phyloP scores from a whole-genome alignment of 92 coral and sea anemone genomes.

The Porites divaricata region DNA sequence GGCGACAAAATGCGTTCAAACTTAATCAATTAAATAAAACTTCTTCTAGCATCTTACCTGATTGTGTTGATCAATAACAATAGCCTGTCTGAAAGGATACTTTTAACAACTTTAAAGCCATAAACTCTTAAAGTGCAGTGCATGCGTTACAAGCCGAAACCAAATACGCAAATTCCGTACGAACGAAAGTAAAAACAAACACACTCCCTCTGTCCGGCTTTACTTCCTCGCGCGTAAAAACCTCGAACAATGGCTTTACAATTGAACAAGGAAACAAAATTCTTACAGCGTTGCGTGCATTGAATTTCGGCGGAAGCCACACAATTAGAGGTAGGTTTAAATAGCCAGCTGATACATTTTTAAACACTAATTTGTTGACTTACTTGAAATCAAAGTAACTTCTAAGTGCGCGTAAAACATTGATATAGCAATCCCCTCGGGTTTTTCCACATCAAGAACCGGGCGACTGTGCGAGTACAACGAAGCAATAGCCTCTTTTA shows the following conservation, averaged over 20 bases:
- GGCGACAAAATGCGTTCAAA: slow-evolving; percentile 1
- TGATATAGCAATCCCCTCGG: neutral
- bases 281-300: slow-evolving; percentile 23
- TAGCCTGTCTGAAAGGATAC: neutral
- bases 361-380: slow-evolving; percentile 11
- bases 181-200: neutral
- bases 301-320: slow-evolving; percentile 25
- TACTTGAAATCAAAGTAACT: slow-evolving; percentile 2
- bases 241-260: slow-evolving; percentile 13
- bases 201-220: neutral
- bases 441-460: neutral
- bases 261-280: neutral
- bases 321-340: slow-evolving; percentile 6
- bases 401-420: neutral
- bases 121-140: neutral
- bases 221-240: neutral
- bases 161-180: neutral
- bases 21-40: slow-evolving; percentile 25
- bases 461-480: neutral
- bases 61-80: slow-evolving; percentile 6
- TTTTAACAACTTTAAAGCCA: neutral
- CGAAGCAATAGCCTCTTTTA: neutral
- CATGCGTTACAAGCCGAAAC: neutral
- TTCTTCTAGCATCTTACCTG: neutral
- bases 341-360: slow-evolving; percentile 18